Percentiles rank a stretch among this genome's conserved stretches.
phyloP scores from a whole-genome alignment of 2,113 vertebrate species.

The Apteryx owenii region DNA sequence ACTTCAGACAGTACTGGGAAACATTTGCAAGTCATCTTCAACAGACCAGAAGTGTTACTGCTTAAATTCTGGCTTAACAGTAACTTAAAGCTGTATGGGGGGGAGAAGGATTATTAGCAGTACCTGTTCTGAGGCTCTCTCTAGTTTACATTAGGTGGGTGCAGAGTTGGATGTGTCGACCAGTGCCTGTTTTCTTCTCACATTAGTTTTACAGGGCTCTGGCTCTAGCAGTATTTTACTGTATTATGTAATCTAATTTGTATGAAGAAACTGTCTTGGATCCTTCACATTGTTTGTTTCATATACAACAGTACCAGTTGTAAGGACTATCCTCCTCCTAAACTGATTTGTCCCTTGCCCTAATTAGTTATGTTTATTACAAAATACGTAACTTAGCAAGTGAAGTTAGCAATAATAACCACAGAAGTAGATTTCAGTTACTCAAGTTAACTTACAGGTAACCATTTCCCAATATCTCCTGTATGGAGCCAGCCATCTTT shows the following conservation, averaged over 20 bases:
- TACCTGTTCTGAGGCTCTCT: neutral
- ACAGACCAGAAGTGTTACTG: neutral
- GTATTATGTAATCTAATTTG: neutral
- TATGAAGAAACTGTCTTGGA: neutral
- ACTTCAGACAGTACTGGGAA: neutral
- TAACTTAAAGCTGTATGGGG: neutral
- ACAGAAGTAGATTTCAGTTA: neutral
- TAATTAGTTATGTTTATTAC: neutral
- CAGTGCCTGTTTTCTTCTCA: neutral
- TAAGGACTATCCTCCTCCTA: neutral
- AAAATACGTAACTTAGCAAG: neutral
- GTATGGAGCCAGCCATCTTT: constrained; percentile 95
- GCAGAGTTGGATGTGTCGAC: neutral
- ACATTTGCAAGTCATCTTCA: neutral
- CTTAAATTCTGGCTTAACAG: neutral
- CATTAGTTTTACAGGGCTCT: neutral
- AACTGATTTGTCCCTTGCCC: neutral
- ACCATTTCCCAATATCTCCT: constrained; percentile 95
- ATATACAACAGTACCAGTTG: neutral
- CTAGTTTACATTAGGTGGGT: too few species aligned
- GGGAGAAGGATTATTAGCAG: too few species aligned
- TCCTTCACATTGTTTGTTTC: neutral
- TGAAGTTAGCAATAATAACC: neutral
- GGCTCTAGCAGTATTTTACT: neutral
- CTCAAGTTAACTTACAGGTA: constrained; percentile 83